Evolutionary conservation across 2,888 invertebrate species (phyloP).

Genomic region (Incurvaria masculella): DNA sequence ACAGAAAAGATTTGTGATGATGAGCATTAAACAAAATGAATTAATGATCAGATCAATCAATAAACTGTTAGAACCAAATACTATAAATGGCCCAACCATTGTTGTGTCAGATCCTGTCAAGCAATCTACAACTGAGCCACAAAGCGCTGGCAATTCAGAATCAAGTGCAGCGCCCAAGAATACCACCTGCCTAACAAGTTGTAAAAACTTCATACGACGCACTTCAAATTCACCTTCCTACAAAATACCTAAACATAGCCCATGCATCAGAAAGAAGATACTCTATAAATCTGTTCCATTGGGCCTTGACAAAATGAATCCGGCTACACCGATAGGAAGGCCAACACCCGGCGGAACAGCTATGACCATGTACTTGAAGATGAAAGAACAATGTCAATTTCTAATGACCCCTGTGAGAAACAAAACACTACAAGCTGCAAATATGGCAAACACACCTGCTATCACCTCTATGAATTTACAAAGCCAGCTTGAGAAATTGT

Average conservation of each 20-base stretch:
- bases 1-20: background rate
- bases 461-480: constrained; percentile 39
- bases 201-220: background rate
- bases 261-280: constrained; percentile 32
- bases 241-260: constrained; percentile 38
- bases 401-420: constrained; percentile 35
- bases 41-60: background rate
- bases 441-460: constrained; percentile 31
- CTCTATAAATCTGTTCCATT: constrained; percentile 37
- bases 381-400: constrained; percentile 41
- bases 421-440: constrained; percentile 12
- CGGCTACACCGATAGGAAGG: constrained; percentile 24
- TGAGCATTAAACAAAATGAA: background rate
- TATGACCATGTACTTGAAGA: constrained; percentile 37
- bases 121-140: too few relatives aligned
- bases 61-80: background rate
- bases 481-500: constrained; percentile 39
- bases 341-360: constrained; percentile 24
- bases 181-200: too few relatives aligned
- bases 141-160: too few relatives aligned
- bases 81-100: too few relatives aligned
- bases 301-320: constrained; percentile 21
- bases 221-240: constrained; percentile 33
- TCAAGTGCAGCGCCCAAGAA: too few relatives aligned
- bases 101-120: background rate